Conservation (phyloP, 1,140 invertebrate genomes). For the Eufriesea mexicana region DNA sequence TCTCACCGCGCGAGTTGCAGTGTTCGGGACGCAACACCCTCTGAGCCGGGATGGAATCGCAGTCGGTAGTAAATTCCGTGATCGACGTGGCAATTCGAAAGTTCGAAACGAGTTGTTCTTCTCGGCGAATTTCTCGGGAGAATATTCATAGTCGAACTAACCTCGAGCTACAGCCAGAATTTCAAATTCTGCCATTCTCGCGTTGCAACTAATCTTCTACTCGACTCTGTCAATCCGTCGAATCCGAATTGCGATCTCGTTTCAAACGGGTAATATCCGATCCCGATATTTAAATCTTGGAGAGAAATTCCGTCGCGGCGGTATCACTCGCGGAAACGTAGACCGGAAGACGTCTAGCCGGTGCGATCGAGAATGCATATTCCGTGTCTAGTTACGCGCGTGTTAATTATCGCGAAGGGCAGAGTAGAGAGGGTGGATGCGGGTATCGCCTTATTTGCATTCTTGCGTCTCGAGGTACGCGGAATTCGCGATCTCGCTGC, state of each 20-base stretch:
- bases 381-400: constrained; percentile 68
- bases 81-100: neutral
- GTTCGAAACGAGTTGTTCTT: neutral
- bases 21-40: no score
- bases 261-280: neutral
- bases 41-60: neutral
- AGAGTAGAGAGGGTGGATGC: neutral
- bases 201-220: neutral
- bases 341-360: neutral
- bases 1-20: no score
- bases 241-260: neutral
- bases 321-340: neutral
- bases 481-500: constrained; percentile 23
- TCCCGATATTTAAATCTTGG: neutral
- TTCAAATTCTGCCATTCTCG: neutral
- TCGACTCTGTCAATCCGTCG: neutral
- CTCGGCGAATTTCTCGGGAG: neutral
- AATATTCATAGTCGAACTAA: neutral
- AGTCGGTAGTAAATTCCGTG: no score
- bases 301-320: neutral
- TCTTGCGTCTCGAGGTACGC: constrained; percentile 40
- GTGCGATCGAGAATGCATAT: constrained; percentile 64
- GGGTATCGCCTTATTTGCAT: constrained; percentile 63
- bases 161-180: neutral
- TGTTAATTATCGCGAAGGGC: constrained; percentile 68